phyloP scores from a whole-genome alignment of 2,888 invertebrate species.

The Megamerina dolium region DNA sequence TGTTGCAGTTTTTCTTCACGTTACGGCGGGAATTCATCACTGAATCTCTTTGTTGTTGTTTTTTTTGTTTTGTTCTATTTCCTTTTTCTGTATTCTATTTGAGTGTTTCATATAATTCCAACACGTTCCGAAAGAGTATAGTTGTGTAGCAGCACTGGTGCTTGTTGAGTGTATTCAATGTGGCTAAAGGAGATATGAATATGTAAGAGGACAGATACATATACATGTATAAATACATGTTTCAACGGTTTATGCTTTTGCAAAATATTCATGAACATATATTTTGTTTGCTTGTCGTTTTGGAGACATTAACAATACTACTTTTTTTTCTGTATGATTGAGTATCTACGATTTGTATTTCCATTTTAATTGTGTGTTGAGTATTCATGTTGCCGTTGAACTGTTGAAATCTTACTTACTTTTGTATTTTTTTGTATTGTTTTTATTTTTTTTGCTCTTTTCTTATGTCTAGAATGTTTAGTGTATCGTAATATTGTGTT shows the following conservation, averaged over 20 bases:
- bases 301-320: neutral
- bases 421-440: no score
- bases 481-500: no score
- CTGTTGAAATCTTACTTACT: slow-evolving; percentile 11
- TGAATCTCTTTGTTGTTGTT: slow-evolving; percentile 21
- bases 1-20: slow-evolving; percentile 38
- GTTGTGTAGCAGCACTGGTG: no score
- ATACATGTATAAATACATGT: no score
- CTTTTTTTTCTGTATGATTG: neutral
- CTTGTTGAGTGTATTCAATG: neutral
- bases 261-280: no score
- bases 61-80: slow-evolving; percentile 26
- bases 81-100: slow-evolving; percentile 13
- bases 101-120: slow-evolving; percentile 38
- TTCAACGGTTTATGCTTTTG: no score
- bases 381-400: slow-evolving; percentile 6
- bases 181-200: no score
- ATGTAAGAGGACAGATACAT: no score
- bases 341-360: slow-evolving; percentile 5
- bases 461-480: no score
- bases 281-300: no score
- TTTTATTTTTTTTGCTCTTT: no score
- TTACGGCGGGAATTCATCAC: no score
- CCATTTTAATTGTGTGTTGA: slow-evolving; percentile 1
- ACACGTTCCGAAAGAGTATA: slow-evolving; percentile 32